These are phyloP conservation scores for Alligator sinensis DNA, from an alignment of 2,113 vertebrate species.

Conservation along the genomic window DNA sequence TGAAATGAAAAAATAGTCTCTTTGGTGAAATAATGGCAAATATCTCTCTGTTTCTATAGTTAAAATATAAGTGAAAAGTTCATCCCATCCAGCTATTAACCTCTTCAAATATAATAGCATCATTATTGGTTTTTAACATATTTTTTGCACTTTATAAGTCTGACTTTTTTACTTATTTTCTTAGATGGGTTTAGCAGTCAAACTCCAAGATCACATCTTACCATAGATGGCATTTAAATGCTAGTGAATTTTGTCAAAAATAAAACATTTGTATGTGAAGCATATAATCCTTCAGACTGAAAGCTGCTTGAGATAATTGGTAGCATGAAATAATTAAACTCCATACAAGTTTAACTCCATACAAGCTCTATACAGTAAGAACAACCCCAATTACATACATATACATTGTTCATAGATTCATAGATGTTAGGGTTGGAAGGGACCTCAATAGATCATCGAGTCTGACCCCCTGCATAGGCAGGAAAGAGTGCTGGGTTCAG, in stretches of 20 bases:
- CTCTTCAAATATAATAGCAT: not conserved
- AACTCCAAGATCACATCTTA: not conserved
- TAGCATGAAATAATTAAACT: not conserved
- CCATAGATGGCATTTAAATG: not conserved
- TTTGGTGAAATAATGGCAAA: not conserved
- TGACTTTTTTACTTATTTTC: not conserved
- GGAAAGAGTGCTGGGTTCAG: too few species aligned
- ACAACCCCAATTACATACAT: fast-evolving
- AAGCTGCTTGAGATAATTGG: not conserved
- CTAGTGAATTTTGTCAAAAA: not conserved
- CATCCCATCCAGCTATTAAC: fast-evolving
- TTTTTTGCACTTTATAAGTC: not conserved
- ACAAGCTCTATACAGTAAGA: not conserved
- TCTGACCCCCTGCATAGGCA: too few species aligned
- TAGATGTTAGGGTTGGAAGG: too few species aligned
- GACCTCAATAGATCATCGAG: too few species aligned
- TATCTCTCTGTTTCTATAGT: not conserved
- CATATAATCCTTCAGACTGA: not conserved
- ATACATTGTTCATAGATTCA: not conserved
- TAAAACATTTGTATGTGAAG: not conserved
- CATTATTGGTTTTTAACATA: not conserved
- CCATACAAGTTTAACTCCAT: not conserved
- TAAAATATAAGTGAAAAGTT: not conserved
- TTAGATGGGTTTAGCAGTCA: not conserved
- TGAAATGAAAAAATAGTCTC: not conserved